A percentile compares a stretch with the other conserved stretches of the same genome.
These are phyloP conservation scores for Forbesichthys agassizii DNA, from an alignment of 2,113 vertebrate genomes.

Conservation along the genomic window DNA sequence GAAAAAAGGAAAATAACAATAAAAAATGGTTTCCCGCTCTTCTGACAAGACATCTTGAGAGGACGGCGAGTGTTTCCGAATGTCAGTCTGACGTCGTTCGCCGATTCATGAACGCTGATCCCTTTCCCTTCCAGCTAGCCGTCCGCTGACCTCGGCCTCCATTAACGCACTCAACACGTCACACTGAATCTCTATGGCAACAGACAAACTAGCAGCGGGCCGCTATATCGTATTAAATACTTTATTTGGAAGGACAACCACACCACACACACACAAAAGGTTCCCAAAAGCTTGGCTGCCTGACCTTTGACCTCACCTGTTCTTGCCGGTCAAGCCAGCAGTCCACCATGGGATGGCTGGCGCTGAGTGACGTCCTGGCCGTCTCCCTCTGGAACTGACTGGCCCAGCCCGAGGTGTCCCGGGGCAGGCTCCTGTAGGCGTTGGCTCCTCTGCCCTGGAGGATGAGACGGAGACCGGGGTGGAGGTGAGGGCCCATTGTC, in stretches of 20 bases:
- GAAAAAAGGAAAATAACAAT: no score
- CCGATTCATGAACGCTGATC: not conserved
- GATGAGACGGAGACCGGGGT: not conserved
- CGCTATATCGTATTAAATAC: no score
- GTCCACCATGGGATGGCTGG: constrained; percentile 98
- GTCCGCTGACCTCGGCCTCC: no score
- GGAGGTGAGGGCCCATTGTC: not conserved
- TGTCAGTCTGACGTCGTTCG: constrained; percentile 24
- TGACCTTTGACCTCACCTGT: constrained; percentile 79
- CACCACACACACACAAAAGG: no score
- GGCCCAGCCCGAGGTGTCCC: constrained; percentile 87
- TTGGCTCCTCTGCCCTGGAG: constrained; percentile 72
- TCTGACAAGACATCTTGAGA: constrained; percentile 44
- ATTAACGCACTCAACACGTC: no score
- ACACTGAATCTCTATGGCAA: no score
- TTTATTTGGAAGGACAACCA: no score
- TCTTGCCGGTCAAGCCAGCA: constrained; percentile 95
- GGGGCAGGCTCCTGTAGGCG: constrained; percentile 91
- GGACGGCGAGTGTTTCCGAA: not conserved
- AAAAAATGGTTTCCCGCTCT: constrained; percentile 16
- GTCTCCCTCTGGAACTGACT: constrained; percentile 95
- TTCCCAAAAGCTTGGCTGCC: no score
- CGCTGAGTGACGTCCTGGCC: constrained; percentile 92
- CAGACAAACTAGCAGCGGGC: no score
- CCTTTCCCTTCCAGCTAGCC: no score